A percentile compares a stretch with the other conserved stretches of the same genome.
Evolutionary conservation across 1,140 invertebrate species (phyloP).

Genomic region (Drosophila pseudoobscura): DNA sequence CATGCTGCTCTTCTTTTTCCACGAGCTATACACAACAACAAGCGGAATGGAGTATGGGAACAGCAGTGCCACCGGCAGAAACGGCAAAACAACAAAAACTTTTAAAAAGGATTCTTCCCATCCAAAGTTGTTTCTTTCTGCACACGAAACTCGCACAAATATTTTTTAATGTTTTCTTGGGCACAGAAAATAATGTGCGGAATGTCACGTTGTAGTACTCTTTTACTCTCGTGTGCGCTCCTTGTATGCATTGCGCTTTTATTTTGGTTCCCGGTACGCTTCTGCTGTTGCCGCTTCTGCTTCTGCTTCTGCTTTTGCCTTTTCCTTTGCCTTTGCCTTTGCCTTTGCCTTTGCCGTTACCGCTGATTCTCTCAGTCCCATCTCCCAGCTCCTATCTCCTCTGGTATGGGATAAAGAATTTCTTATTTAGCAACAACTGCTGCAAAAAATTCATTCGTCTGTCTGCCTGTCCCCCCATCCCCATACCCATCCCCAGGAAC

Average conservation of each 20-base stretch:
- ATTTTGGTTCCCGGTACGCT: conserved; percentile 60
- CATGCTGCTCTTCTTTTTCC: conserved; percentile 40
- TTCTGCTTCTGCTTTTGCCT: too few relatives aligned
- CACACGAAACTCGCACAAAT: conserved; percentile 68
- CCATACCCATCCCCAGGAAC: conserved; percentile 21
- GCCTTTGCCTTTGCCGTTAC: too few relatives aligned
- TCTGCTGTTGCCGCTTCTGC: neutral
- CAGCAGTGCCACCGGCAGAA: conserved; percentile 4
- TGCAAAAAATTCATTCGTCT: conserved; percentile 59
- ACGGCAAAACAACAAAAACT: conserved; percentile 29
- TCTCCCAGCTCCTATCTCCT: conserved; percentile 24
- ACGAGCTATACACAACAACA: neutral
- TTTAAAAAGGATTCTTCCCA: conserved; percentile 71
- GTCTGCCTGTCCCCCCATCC: conserved; percentile 9
- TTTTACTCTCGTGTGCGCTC: conserved; percentile 52
- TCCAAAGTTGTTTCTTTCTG: conserved; percentile 58
- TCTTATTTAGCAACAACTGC: conserved; percentile 78
- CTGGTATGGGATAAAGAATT: conserved; percentile 70
- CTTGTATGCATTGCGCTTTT: conserved; percentile 74
- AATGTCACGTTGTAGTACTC: conserved; percentile 73
- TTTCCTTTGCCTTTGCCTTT: neutral
- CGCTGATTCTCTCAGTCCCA: conserved; percentile 6
- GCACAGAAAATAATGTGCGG: conserved; percentile 77
- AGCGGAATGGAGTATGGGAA: conserved; percentile 11
- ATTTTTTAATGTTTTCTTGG: conserved; percentile 81